phyloP scores from a whole-genome alignment of 1,140 invertebrate genomes.

The Dinoponera quadriceps region DNA sequence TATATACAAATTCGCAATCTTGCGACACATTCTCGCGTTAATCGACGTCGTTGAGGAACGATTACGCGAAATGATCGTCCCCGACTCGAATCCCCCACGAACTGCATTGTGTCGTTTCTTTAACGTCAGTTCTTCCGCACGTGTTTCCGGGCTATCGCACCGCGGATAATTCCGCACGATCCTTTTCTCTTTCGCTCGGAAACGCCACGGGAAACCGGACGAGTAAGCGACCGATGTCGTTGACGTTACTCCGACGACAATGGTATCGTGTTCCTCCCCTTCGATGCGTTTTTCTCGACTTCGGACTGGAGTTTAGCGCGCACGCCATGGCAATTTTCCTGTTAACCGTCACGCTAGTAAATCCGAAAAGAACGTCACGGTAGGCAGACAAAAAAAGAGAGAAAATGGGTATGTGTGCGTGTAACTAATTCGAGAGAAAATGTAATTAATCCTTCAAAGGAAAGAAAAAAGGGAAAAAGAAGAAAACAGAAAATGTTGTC shows the following conservation, averaged over 20 bases:
- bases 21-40: not conserved
- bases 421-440: too few species aligned
- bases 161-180: conserved; percentile 22
- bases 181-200: not conserved
- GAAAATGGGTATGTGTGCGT: too few species aligned
- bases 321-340: conserved; percentile 13
- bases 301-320: conserved; percentile 17
- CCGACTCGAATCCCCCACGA: too few species aligned
- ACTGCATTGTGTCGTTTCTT: not conserved
- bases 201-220: not conserved
- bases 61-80: not conserved
- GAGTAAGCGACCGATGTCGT: conserved; percentile 27
- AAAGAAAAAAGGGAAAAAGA: too few species aligned
- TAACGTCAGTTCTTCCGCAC: conserved; percentile 24
- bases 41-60: not conserved
- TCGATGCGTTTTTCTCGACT: conserved; percentile 6
- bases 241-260: conserved; percentile 28
- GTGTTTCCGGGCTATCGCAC: conserved; percentile 3
- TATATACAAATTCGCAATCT: not conserved
- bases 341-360: conserved; percentile 4
- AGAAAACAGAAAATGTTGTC: too few species aligned
- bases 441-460: too few species aligned
- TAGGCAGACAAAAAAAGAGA: too few species aligned
- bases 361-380: not conserved
- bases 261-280: conserved; percentile 21